Evolutionary conservation across 2,888 invertebrate genomes (phyloP), one percentile per base, ranked within the genome.

Genomic region (Cremastinae sp.): DNA sequence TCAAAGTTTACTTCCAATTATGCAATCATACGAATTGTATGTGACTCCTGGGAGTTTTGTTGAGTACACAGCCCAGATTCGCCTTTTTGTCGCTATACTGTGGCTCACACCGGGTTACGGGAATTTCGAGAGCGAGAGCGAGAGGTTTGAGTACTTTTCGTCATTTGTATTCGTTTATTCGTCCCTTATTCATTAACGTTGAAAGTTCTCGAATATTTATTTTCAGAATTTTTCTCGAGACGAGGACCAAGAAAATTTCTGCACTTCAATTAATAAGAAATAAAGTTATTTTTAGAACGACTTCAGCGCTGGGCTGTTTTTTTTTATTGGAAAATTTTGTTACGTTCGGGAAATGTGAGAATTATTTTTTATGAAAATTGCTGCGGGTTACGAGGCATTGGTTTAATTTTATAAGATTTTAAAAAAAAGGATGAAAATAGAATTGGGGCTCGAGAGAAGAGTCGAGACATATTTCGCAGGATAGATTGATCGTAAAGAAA

Each of bases 1-100:
- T 39, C 66, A 72, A 68, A 72, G 51, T 75, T 68, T 72, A 58
- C 68, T 58, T 22, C 53, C 62, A 75, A 72, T 75, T 68, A 75
- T 58, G 62, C 62, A 68, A 72, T 68, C 68, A 68, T 58, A 72
- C 71, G 51, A 75, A 71, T 62, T 62, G 75, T 66, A 68, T 51
- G 56, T 47, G 49, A 68, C 66, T 68, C 61, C 43, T 43, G 51
- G 39, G 66, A 56, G 62, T 66, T 22, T 62, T 62, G 16, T 35
- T 16, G 43, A 12, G 49, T 28, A 58, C 47, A 62, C 45, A 39
- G 10, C 2, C 14, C 39, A 45, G 41, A 37, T 41, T 65, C 14
- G 45, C 14, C 22, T 41, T 22, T 35, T n/a, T 66, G 7, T 35
- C 47, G 9, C 18, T 56, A n/a, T n/a, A 41, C 12, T 16, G 10